Conservation (phyloP, 2,113 vertebrate species). For the Cephalopterus ornatus region DNA sequence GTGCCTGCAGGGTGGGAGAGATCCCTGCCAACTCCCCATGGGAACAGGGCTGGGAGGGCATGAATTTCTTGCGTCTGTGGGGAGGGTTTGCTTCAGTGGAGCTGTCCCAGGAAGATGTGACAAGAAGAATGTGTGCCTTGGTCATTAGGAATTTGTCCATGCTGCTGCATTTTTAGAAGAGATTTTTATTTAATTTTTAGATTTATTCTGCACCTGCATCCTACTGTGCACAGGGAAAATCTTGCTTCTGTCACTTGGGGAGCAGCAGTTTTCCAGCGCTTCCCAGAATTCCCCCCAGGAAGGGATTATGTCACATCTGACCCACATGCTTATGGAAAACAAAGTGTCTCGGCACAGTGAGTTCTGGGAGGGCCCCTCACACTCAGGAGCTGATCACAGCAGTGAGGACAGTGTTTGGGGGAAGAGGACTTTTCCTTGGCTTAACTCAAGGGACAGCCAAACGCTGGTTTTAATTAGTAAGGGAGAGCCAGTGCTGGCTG, state of each 20-base stretch:
- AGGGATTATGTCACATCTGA: neutral
- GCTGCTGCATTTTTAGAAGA: neutral
- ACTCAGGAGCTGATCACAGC: accelerated
- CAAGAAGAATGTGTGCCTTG: accelerated
- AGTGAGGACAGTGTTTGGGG: neutral
- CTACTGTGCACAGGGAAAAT: neutral
- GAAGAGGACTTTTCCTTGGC: neutral
- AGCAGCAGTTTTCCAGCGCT: neutral
- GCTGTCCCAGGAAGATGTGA: neutral
- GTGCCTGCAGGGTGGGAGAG: neutral
- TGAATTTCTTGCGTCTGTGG: neutral
- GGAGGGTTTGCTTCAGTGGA: neutral
- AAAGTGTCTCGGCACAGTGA: neutral
- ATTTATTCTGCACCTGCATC: neutral
- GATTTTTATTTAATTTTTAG: neutral
- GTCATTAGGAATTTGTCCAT: neutral
- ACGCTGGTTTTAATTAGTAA: neutral
- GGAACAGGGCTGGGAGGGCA: neutral
- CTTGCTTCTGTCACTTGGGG: neutral
- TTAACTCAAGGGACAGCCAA: neutral
- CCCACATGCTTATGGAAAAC: neutral
- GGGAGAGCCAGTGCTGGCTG: neutral
- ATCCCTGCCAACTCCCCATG: neutral
- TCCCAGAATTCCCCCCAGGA: neutral
- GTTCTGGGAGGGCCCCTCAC: neutral